These are phyloP conservation scores for Hyaena hyaena DNA, from an alignment of 2,113 vertebrate species.

Conservation along the genomic window DNA sequence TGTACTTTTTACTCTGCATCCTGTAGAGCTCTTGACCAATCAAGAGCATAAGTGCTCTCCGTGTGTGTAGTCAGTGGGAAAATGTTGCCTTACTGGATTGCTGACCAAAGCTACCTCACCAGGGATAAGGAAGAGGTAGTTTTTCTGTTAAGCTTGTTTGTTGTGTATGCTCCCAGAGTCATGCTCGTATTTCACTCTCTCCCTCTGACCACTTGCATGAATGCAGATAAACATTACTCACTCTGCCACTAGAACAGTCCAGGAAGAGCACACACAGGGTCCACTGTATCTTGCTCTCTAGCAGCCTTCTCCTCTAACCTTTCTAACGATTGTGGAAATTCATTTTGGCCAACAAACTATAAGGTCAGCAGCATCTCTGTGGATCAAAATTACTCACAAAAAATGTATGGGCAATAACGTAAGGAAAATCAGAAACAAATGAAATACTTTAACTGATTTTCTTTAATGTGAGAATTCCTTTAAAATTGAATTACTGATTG, in stretches of 20 bases:
- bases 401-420: not conserved
- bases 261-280: not conserved
- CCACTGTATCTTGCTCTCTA: not conserved
- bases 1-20: not conserved
- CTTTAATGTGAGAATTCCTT: not conserved
- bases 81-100: rapidly evolving
- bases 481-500: not conserved
- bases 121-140: not conserved
- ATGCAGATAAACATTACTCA: not conserved
- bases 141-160: not conserved
- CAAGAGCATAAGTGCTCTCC: not conserved
- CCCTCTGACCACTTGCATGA: not conserved
- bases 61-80: not conserved
- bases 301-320: not conserved
- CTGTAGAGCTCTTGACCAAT: not conserved
- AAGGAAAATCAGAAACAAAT: not conserved
- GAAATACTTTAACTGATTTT: not conserved
- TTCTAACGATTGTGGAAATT: not conserved
- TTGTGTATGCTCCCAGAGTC: not conserved
- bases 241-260: not conserved
- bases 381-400: not conserved
- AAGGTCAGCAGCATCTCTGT: not conserved
- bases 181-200: not conserved
- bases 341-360: not conserved
- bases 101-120: not conserved